phyloP scores from a whole-genome alignment of 2,113 vertebrate species.

The Colossoma macropomum region DNA sequence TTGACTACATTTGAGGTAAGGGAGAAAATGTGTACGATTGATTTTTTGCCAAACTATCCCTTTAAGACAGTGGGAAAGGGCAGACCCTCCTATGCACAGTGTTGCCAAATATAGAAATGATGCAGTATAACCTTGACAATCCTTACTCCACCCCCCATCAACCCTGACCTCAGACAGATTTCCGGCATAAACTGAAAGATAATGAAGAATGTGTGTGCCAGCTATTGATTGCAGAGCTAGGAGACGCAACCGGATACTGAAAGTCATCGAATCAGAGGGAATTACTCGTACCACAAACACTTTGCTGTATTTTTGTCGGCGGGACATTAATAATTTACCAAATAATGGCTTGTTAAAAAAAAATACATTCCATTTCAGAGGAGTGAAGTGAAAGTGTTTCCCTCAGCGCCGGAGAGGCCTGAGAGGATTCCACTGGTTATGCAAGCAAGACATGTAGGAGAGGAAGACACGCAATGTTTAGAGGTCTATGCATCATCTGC shows the following conservation, averaged over 20 bases:
- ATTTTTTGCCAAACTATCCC: neutral
- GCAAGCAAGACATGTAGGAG: neutral
- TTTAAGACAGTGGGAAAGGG: neutral
- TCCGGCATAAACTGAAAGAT: constrained; percentile 35
- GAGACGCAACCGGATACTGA: constrained; percentile 37
- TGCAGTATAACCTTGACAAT: constrained; percentile 19
- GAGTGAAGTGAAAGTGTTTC: neutral
- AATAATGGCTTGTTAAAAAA: constrained; percentile 11
- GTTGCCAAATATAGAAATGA: constrained; percentile 3
- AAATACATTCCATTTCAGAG: neutral
- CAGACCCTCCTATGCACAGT: neutral
- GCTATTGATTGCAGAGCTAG: constrained; percentile 37
- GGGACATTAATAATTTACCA: constrained; percentile 43
- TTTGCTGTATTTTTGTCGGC: constrained; percentile 21
- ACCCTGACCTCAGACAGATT: neutral
- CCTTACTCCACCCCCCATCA: neutral
- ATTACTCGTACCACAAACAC: constrained; percentile 26
- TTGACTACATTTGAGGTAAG: neutral
- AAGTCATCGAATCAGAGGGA: constrained; percentile 39
- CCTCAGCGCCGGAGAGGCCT: too few relatives aligned
- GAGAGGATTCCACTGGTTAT: neutral
- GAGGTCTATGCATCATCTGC: neutral
- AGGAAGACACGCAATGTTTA: neutral
- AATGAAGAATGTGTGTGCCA: constrained; percentile 19
- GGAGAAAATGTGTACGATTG: neutral